A percentile compares a stretch with the other conserved stretches of the same genome.
phyloP scores from a whole-genome alignment of 2,888 invertebrate species.

The Anodontia alba region DNA sequence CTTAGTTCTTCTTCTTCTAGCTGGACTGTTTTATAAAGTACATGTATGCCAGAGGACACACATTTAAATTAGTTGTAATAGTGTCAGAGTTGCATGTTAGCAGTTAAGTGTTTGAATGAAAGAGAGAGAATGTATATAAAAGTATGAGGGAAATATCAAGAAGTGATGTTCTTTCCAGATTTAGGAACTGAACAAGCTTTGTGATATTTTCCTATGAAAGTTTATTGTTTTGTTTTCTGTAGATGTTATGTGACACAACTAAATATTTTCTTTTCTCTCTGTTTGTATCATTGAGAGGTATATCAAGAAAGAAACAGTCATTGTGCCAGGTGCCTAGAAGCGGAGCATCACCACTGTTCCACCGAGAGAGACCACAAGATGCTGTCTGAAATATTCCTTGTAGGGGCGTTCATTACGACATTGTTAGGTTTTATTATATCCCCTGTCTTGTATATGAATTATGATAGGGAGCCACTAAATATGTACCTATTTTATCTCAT shows the following conservation, averaged over 20 bases:
- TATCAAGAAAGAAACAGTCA: slow-evolving; percentile 5
- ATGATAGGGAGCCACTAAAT: too few relatives aligned
- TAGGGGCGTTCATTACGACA: neutral
- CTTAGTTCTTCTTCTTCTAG: too few relatives aligned
- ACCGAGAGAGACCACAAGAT: neutral
- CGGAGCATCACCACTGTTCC: neutral
- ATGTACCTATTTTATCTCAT: too few relatives aligned
- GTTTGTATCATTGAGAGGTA: slow-evolving; percentile 43
- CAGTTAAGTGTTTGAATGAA: too few relatives aligned
- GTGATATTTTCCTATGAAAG: neutral
- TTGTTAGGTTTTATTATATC: too few relatives aligned
- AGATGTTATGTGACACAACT: neutral
- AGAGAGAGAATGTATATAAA: too few relatives aligned
- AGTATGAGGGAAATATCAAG: neutral
- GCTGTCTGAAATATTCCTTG: neutral
- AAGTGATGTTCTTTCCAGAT: too few relatives aligned
- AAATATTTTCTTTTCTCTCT: slow-evolving; percentile 27
- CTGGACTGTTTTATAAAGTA: too few relatives aligned
- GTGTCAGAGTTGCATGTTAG: too few relatives aligned
- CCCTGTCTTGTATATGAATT: too few relatives aligned
- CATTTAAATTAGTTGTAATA: too few relatives aligned
- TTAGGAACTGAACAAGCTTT: neutral
- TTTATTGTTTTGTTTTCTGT: neutral
- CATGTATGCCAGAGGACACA: too few relatives aligned
- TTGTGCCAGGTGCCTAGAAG: neutral